Base-by-base conservation (phyloP, 2,888 invertebrate species). In the Volucella zonaria region DNA sequence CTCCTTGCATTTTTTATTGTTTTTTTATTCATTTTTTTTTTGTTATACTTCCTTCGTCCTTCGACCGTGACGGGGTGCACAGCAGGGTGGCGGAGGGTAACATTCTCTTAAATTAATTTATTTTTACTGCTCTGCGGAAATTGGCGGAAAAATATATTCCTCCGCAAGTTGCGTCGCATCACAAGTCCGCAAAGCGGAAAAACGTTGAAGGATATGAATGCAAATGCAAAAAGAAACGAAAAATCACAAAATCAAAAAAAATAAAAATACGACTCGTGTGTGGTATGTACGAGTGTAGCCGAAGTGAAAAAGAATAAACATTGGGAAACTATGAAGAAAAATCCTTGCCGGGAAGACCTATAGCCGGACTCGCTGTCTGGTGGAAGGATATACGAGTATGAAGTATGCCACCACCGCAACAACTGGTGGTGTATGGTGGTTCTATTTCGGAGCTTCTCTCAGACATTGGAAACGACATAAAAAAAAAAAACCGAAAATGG, bases 81-180 rank as follows among this genome's bases (percentile, higher is more conserved):
- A 2, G 3, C 18, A 23, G 18, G 18, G 18, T 23, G 18, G 31
- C 31, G 31, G 6, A 31, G 31, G 31, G 70, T 62, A 59, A 54
- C 75, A 76, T 49, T 40, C 47, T 80, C 75, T 80, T 85, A 85
- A 80, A 85, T 85, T 80, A 80, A 80, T 85, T 80, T 85, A 80
- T 85, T 80, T 79, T 85, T 81, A 81, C 85, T 81, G 85, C 85
- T 80, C 81, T 85, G 85, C 85, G 85, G 85, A 85, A 85, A 80
- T 80, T 85, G 75, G 80, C 68, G 80, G 85, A 85, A 76, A 75
- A 85, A 85, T 79, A 74, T 71, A 79, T 75, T 75, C 68, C 51
- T 80, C 76, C 47, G 76, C 80, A 75, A 85, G 76, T 73, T 66
- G 79, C 68, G 59, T 79, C 71, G 83, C 83, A 83, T 79, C 83